Percentiles rank a stretch among this genome's conserved stretches.
Conservation (phyloP, 2,797 vertebrate species). For the Eulemur coronatus region DNA sequence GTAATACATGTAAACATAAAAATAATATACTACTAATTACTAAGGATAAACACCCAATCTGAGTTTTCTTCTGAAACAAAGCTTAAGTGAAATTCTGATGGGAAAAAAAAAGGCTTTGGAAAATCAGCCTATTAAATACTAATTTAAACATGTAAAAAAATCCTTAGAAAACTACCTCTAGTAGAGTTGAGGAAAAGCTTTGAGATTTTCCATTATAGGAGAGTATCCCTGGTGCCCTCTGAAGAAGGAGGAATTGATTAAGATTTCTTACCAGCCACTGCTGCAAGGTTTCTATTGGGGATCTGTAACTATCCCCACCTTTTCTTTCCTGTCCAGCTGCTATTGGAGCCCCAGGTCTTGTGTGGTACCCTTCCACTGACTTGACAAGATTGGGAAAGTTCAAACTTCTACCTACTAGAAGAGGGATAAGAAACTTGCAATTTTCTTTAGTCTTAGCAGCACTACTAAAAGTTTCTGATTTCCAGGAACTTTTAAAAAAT, state of each 20-base stretch:
- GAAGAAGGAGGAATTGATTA: neutral
- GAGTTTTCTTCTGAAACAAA: neutral
- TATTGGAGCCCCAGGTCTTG: neutral
- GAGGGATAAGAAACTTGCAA: neutral
- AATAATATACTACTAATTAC: slow-evolving; percentile 1
- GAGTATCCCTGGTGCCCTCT: neutral
- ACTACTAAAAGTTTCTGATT: neutral
- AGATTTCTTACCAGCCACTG: neutral
- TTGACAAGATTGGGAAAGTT: neutral
- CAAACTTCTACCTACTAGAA: neutral
- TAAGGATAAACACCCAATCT: neutral
- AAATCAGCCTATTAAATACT: neutral
- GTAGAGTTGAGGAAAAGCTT: neutral
- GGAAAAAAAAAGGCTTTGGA: neutral
- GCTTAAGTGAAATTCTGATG: neutral
- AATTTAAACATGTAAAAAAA: neutral
- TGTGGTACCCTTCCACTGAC: neutral
- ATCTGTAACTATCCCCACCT: neutral
- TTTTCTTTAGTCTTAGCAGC: slow-evolving; percentile 9
- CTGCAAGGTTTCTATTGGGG: neutral
- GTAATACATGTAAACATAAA: neutral
- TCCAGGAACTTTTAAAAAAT: neutral
- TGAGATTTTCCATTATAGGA: neutral
- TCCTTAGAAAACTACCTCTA: neutral
- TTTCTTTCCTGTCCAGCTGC: neutral